Evolutionary conservation across 2,888 invertebrate genomes (phyloP).

Genomic region (Melanostoma scalare): DNA sequence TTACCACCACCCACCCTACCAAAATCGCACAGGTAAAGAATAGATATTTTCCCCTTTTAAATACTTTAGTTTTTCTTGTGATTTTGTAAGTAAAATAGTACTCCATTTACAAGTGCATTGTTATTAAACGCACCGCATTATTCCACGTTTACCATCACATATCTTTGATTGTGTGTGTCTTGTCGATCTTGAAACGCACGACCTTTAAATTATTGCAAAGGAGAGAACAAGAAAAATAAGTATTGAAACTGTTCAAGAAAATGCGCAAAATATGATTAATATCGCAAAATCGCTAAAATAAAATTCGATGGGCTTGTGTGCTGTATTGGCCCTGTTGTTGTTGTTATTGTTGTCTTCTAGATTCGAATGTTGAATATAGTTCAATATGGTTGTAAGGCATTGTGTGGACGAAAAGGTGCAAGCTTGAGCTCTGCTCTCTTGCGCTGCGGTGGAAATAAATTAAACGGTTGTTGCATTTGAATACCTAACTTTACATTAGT

Average conservation of each 20-base stretch:
- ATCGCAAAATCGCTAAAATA: slow-evolving; percentile 61
- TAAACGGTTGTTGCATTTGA: no score
- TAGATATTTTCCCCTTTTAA: slow-evolving; percentile 53
- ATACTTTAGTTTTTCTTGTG: slow-evolving; percentile 34
- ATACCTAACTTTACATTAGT: no score
- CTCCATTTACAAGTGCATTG: slow-evolving; percentile 27
- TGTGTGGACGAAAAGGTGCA: slow-evolving; percentile 35
- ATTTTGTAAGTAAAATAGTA: slow-evolving; percentile 8
- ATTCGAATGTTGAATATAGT: slow-evolving; percentile 70
- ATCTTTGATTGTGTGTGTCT: slow-evolving; percentile 1
- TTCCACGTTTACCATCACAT: slow-evolving; percentile 31
- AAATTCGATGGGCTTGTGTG: slow-evolving; percentile 51
- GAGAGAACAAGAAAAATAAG: slow-evolving; percentile 25
- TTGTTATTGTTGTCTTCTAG: neutral
- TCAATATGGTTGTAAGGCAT: slow-evolving; percentile 51
- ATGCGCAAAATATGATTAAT: slow-evolving; percentile 66
- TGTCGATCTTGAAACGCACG: slow-evolving; percentile 63
- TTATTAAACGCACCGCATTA: slow-evolving; percentile 41
- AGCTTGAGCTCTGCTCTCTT: neutral
- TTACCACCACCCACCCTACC: slow-evolving; percentile 33
- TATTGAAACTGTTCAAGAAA: slow-evolving; percentile 31
- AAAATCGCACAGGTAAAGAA: slow-evolving; percentile 20
- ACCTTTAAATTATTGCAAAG: slow-evolving; percentile 53
- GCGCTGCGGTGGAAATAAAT: no score
- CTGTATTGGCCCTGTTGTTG: no score